phyloP scores from a whole-genome alignment of 1,140 invertebrate species.

The Batillaria attramentaria region DNA sequence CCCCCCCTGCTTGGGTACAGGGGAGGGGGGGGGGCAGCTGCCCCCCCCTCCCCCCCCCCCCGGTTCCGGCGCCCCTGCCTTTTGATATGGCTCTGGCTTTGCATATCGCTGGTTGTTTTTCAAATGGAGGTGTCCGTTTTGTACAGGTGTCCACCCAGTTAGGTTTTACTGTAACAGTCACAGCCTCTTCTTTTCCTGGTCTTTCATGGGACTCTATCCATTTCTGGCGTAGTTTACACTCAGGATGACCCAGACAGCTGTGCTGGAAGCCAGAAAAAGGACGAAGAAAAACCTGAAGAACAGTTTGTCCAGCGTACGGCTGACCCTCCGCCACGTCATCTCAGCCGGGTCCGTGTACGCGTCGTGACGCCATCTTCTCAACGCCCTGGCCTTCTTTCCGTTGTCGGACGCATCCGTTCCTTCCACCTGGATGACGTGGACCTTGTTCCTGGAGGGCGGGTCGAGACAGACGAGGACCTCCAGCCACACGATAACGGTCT shows the following conservation, averaged over 20 bases:
- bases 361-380: neutral
- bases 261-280: neutral
- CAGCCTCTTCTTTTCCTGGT: too few species aligned
- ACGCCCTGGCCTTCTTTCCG: neutral
- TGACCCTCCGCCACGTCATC: constrained; percentile 27
- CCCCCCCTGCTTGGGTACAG: too few species aligned
- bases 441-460: neutral
- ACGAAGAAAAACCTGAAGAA: constrained; percentile 20
- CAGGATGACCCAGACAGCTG: neutral
- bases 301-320: constrained; percentile 21
- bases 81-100: too few species aligned
- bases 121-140: too few species aligned
- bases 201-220: too few species aligned
- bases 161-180: too few species aligned
- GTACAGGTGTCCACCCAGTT: too few species aligned
- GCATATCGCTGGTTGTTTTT: too few species aligned
- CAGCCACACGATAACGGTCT: constrained; percentile 8
- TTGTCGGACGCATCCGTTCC: neutral
- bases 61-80: too few species aligned
- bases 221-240: neutral
- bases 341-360: neutral
- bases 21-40: too few species aligned
- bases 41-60: too few species aligned
- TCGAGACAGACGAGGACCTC: constrained; percentile 1
- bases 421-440: neutral